Percentiles rank a stretch among this genome's conserved stretches.
phyloP scores from a whole-genome alignment of 2,888 invertebrate genomes.

The Epicampocera succincta region DNA sequence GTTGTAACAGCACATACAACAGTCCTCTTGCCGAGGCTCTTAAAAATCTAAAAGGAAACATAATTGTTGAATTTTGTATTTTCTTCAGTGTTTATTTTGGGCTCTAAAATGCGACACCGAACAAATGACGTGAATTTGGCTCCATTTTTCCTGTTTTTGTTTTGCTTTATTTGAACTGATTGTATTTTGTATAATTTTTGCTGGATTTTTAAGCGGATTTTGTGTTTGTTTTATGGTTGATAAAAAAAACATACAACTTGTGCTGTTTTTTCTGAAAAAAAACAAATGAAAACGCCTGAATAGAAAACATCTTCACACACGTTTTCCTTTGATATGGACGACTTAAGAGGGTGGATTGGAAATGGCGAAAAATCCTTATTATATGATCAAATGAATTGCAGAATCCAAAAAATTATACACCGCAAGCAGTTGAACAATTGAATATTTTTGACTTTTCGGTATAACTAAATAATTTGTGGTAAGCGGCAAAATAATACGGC shows the following conservation, averaged over 20 bases:
- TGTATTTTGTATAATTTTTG: constrained; percentile 27
- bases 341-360: neutral
- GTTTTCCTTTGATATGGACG: too few relatives aligned
- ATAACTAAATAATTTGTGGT: too few relatives aligned
- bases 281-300: neutral
- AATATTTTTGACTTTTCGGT: too few relatives aligned
- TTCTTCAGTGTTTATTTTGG: constrained; percentile 34
- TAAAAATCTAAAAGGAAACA: constrained; percentile 24
- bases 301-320: neutral
- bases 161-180: constrained; percentile 15
- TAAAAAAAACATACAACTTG: neutral
- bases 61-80: constrained; percentile 31
- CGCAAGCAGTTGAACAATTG: too few relatives aligned
- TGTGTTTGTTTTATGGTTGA: neutral
- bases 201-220: neutral
- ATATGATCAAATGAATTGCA: too few relatives aligned
- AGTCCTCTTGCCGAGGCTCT: neutral
- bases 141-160: constrained; percentile 1
- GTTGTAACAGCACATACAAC: neutral
- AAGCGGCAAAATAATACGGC: too few relatives aligned
- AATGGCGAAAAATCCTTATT: neutral
- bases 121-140: constrained; percentile 6
- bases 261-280: neutral
- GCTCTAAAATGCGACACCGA: constrained; percentile 14
- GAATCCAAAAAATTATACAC: too few relatives aligned